Conservation (phyloP, 2,888 invertebrate genomes). For the Agrochola litura region DNA sequence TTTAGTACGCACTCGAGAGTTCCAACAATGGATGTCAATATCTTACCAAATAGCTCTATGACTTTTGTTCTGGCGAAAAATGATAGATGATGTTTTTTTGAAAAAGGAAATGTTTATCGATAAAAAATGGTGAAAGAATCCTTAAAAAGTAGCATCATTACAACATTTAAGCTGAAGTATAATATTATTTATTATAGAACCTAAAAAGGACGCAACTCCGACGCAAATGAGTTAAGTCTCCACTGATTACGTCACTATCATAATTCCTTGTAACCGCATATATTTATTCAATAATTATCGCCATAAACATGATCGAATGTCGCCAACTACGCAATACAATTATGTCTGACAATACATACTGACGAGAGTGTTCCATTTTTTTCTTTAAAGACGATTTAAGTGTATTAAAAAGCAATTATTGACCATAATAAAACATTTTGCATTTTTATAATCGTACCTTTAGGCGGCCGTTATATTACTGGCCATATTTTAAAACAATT, state of each 20-base stretch:
- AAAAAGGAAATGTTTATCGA: not conserved
- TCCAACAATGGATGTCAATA: conserved; percentile 15
- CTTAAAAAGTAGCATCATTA: conserved; percentile 17
- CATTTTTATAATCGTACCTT: conserved; percentile 76
- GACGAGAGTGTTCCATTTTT: conserved; percentile 68
- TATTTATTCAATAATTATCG: conserved; percentile 57
- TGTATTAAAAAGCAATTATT: conserved; percentile 84
- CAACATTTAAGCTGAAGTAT: conserved; percentile 27
- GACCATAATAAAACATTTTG: conserved; percentile 77
- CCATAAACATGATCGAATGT: conserved; percentile 59
- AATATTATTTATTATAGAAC: conserved; percentile 38
- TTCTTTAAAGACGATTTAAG: conserved; percentile 69
- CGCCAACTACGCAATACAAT: conserved; percentile 57
- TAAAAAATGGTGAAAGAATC: not conserved
- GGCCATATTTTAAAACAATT: conserved; percentile 64
- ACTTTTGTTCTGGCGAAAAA: not conserved
- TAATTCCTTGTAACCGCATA: conserved; percentile 47
- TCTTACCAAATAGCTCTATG: not conserved
- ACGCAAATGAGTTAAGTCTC: conserved; percentile 31
- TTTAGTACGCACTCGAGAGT: conserved; percentile 20
- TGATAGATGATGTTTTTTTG: conserved; percentile 6
- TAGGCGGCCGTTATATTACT: conserved; percentile 66
- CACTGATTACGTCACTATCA: conserved; percentile 46
- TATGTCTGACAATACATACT: conserved; percentile 58
- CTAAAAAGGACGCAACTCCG: conserved; percentile 34